phyloP scores from a whole-genome alignment of 2,888 invertebrate genomes.

The Plemyria rubiginata region DNA sequence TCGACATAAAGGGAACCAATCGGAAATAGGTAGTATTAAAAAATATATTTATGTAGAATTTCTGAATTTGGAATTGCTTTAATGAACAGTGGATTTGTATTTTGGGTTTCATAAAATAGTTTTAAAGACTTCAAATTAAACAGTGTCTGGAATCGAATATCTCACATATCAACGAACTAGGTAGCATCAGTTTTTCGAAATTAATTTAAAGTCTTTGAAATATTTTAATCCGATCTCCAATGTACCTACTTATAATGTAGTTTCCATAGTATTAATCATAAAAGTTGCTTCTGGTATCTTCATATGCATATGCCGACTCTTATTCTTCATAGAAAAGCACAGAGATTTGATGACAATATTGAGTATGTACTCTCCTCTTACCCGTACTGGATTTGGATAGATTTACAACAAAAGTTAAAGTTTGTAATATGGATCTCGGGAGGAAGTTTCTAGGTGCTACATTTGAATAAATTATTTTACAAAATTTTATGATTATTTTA shows the following conservation, averaged over 20 bases:
- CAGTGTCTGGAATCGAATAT: conserved; percentile 33
- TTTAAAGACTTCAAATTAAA: conserved; percentile 25
- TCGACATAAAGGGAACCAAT: too few relatives aligned
- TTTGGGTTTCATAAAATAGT: conserved; percentile 2
- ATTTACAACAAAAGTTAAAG: conserved; percentile 40
- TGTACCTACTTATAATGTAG: conserved; percentile 3
- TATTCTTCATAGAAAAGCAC: conserved; percentile 16
- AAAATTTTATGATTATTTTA: conserved; percentile 45
- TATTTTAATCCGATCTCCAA: conserved; percentile 10
- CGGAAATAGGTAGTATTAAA: conserved; percentile 1
- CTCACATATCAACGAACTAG: conserved; percentile 32
- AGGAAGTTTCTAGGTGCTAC: conserved; percentile 77
- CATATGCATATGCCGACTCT: background rate
- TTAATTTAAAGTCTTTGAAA: conserved; percentile 31
- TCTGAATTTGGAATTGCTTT: conserved; percentile 24
- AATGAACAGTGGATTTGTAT: conserved; percentile 20
- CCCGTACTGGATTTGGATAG: conserved; percentile 25
- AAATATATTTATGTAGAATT: conserved; percentile 1
- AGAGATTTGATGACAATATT: conserved; percentile 15
- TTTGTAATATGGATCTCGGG: conserved; percentile 68
- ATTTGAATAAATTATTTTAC: conserved; percentile 71
- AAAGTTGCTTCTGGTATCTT: background rate
- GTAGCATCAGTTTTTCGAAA: conserved; percentile 18
- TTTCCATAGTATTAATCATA: conserved; percentile 9
- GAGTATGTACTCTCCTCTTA: conserved; percentile 14